phyloP scores from a whole-genome alignment of 1,140 invertebrate species.

The Aphis craccivora region DNA sequence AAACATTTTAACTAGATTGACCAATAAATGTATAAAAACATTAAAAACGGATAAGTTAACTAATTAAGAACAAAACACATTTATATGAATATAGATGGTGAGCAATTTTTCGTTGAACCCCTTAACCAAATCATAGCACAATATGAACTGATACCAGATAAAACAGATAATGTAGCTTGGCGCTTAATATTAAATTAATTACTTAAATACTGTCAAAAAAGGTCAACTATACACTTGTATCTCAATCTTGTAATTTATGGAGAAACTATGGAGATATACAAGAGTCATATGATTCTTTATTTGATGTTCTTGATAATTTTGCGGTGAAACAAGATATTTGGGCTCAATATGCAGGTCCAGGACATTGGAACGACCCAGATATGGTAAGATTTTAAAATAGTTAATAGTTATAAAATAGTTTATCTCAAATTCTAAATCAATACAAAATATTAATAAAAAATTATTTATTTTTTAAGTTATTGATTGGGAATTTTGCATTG shows the following conservation, averaged over 20 bases:
- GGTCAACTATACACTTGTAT: slow-evolving; percentile 76
- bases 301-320: slow-evolving; percentile 80
- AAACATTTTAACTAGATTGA: neutral
- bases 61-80: no score
- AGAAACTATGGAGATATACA: slow-evolving; percentile 87
- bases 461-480: slow-evolving; percentile 68
- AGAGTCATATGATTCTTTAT: slow-evolving; percentile 78
- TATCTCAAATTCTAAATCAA: neutral
- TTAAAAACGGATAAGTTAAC: no score
- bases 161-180: neutral
- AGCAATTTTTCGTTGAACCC: no score
- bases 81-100: no score
- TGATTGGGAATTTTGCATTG: slow-evolving; percentile 87
- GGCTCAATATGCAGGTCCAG: slow-evolving; percentile 77
- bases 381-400: slow-evolving; percentile 73
- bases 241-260: slow-evolving; percentile 84
- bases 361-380: slow-evolving; percentile 92
- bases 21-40: neutral
- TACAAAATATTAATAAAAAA: neutral
- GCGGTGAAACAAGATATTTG: slow-evolving; percentile 77
- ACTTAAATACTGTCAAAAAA: slow-evolving; percentile 63
- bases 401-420: neutral
- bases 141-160: neutral
- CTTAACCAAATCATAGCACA: no score
- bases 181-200: neutral